Base-by-base conservation (phyloP, 2,113 vertebrate genomes). In the Stigmatopora nigra region DNA sequence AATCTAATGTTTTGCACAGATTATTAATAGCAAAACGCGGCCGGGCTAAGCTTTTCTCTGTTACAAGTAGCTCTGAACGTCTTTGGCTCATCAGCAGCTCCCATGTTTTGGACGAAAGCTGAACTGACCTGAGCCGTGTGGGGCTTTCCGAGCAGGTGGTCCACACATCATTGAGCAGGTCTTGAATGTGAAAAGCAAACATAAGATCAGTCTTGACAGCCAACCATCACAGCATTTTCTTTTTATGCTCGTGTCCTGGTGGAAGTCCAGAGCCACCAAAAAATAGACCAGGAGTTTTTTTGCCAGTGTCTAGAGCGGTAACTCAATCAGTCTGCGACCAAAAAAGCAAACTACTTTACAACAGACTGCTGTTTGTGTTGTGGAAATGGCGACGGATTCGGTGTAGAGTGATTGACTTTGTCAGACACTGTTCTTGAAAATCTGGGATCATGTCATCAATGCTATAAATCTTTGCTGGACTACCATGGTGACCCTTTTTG, bases 11-110 rank as follows among this genome's bases (percentile, higher is more conserved):
- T 66, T 73, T 68, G 73, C 68, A 80, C 73, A 67, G 80, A 82
- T 76, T 88, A 89, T 88, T 87, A 83, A 83, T 89, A 88, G 87
- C 84, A 78, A 79, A 79, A 71, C 44, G 64, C 82, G 80, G 74
- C 81, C 75, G 74, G 25, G 63, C 71, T 78, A 69, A 82, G 79
- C 75, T 65, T 62, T 64, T 81, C 71, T 76, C 63, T 82, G 78
- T 78, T 69, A 65, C 64, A 38, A 69, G 61, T 68, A 52, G 58
- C 35, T 20, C 35, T 51, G 36, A 67, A 64, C 63, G 63, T 71
- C 59, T 64, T 68, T 70, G 64, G 61, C 72, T 61, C 69, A 78
- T 77, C 83, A 78, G 78, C 79, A 81, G 69, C 70, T 67, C 71
- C 65, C 69, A 64, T 52, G 64, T 80, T 77, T 82, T 75, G 46